phyloP scores from a whole-genome alignment of 2,888 invertebrate species.

The Beris chalybata region DNA sequence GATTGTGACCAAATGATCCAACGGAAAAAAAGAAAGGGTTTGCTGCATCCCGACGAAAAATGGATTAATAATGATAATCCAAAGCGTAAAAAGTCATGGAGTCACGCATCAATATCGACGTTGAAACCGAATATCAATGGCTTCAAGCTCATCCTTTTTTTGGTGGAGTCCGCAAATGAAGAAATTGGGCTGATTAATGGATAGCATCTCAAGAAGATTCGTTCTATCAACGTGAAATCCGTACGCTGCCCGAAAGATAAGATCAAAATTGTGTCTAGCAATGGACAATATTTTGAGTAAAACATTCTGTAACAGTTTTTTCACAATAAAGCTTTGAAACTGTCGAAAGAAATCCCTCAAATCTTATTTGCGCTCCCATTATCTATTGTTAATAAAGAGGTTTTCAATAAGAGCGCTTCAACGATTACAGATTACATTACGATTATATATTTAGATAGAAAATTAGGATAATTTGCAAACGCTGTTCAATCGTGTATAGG shows the following conservation, averaged over 20 bases:
- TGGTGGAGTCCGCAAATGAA: conserved; percentile 31
- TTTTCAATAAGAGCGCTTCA: no score
- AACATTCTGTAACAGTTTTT: neutral
- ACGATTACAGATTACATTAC: no score
- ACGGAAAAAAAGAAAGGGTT: no score
- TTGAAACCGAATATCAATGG: neutral
- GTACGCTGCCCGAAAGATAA: neutral
- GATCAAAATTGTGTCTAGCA: conserved; percentile 4
- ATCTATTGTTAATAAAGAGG: no score
- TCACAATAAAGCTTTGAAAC: no score
- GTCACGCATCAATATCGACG: neutral
- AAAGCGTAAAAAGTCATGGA: conserved; percentile 29
- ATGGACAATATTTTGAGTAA: conserved; percentile 11
- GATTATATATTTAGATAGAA: no score
- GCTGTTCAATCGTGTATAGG: no score
- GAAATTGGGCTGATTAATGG: conserved; percentile 3
- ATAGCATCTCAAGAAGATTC: neutral
- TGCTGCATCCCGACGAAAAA: no score
- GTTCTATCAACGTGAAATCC: neutral
- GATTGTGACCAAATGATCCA: no score
- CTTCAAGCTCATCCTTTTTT: conserved; percentile 26
- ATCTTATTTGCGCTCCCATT: neutral
- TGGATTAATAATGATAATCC: conserved; percentile 29
- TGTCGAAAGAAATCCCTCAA: no score
- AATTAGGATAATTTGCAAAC: no score